A percentile compares a stretch with the other conserved stretches of the same genome.
phyloP scores from a whole-genome alignment of 2,797 vertebrate genomes.

The Pristis pectinata region DNA sequence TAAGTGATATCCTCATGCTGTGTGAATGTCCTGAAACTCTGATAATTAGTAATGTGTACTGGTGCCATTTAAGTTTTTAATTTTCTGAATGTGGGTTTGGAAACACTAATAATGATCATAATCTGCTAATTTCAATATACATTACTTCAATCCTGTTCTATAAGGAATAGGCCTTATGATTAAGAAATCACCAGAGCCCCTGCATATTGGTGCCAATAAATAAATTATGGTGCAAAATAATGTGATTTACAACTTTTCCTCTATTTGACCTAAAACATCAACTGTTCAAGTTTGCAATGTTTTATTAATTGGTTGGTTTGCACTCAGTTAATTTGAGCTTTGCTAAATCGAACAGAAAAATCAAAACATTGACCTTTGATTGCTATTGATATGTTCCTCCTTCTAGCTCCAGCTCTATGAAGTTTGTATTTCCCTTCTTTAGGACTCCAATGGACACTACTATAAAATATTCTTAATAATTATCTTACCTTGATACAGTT shows the following conservation, averaged over 20 bases:
- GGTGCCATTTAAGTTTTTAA: not conserved
- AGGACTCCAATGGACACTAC: not conserved
- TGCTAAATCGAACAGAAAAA: not conserved
- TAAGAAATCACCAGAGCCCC: not conserved
- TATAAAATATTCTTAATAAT: not conserved
- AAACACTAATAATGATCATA: not conserved
- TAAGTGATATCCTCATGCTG: no score
- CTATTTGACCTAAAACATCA: not conserved
- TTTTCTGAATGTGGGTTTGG: not conserved
- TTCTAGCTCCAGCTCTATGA: not conserved
- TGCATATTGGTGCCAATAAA: not conserved
- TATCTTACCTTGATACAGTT: not conserved
- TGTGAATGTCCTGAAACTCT: constrained; percentile 14
- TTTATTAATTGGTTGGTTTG: not conserved
- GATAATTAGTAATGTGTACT: not conserved
- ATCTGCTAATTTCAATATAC: not conserved
- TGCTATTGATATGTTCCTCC: not conserved
- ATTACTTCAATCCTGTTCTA: not conserved
- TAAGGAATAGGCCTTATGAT: no score
- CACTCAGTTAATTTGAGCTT: not conserved
- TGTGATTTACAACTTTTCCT: not conserved
- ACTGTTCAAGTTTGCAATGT: not conserved
- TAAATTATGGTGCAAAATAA: not conserved
- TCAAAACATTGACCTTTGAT: not conserved
- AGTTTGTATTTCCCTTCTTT: not conserved